Evolutionary conservation across 2,888 invertebrate genomes (phyloP), one percentile per base, ranked within the genome.

Genomic region (Operophtera brumata): DNA sequence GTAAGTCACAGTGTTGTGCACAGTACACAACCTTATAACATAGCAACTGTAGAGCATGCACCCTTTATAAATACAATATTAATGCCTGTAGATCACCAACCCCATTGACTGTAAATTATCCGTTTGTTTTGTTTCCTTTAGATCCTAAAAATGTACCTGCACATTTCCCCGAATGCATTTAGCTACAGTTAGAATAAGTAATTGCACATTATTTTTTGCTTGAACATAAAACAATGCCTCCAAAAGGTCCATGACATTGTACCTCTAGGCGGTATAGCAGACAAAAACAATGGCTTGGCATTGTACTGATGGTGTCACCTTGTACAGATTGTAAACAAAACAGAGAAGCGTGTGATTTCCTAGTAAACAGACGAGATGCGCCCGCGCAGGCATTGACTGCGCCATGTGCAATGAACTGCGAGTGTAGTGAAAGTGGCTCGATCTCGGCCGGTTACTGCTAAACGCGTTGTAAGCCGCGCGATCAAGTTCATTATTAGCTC

Each of bases 1-100:
- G 89, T 88, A 86, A 90, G 57, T 57, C 47, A 44, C 47, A 2
- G 45, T 26, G 46, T 20, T n/a, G 35, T 11, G 44, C 44, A 35
- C 26, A 43, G 34, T 54, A 41, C 14, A 7, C 43, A 47, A 6
- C 45, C 4, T 20, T 6, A 34, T 13, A 36, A 6, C 7, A 8
- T 7, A 30, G 30, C 9, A 30, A 9, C 26, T 28, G 14, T 26
- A 26, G 11, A 40, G 39, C 47, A n/a, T n/a, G n/a, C n/a, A 52
- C 44, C 36, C 41, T 41, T 40, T 51, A 20, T 54, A 41, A 13
- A 47, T 35, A 41, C 6, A 32, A 39, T 32, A 5, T 13, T 10
- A 5, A 1, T 2, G 2, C 4, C 13, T 36, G 12, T 36, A n/a
- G 3, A 11, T 2, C 30, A 30, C 4, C 30, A 30, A 30, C 2